Evolutionary conservation across 1,140 invertebrate genomes (phyloP).

Genomic region (Piezodorus guildinii): DNA sequence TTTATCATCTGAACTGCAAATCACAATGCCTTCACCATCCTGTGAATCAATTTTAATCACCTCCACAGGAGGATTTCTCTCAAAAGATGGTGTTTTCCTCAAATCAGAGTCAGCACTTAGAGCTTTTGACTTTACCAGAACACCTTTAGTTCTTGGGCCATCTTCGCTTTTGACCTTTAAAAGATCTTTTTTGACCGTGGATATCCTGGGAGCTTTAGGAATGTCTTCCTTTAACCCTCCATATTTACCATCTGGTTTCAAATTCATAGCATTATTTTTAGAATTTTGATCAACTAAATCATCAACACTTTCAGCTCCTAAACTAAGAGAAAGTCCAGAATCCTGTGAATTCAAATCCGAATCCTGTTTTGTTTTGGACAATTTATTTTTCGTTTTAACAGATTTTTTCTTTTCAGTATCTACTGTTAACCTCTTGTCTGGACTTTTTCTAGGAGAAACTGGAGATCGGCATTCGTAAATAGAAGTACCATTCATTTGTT

Average conservation of each 20-base stretch:
- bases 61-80: slow-evolving; percentile 27
- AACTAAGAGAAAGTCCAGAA: slow-evolving; percentile 30
- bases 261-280: slow-evolving; percentile 2
- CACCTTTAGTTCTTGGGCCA: slow-evolving; percentile 24
- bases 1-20: slow-evolving; percentile 28
- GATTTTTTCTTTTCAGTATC: slow-evolving; percentile 39
- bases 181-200: slow-evolving; percentile 24
- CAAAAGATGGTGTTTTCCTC: slow-evolving; percentile 26
- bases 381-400: slow-evolving; percentile 40
- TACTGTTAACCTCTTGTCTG: slow-evolving; percentile 19
- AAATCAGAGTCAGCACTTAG: slow-evolving; percentile 29
- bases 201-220: neutral
- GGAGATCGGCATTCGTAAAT: slow-evolving; percentile 26
- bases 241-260: neutral
- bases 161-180: slow-evolving; percentile 27
- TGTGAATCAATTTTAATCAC: slow-evolving; percentile 30
- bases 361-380: slow-evolving; percentile 40
- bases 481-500: slow-evolving; percentile 69
- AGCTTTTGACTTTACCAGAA: slow-evolving; percentile 25
- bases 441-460: slow-evolving; percentile 21
- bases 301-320: slow-evolving; percentile 28
- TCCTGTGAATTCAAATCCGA: slow-evolving; percentile 35
- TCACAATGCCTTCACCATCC: slow-evolving; percentile 25
- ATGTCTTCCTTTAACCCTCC: neutral
- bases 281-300: slow-evolving; percentile 24